Percentiles rank a stretch among this genome's conserved stretches.
These are phyloP conservation scores for Stomatorhinus walkeri DNA, from an alignment of 2,797 vertebrate genomes.

Conservation along the genomic window DNA sequence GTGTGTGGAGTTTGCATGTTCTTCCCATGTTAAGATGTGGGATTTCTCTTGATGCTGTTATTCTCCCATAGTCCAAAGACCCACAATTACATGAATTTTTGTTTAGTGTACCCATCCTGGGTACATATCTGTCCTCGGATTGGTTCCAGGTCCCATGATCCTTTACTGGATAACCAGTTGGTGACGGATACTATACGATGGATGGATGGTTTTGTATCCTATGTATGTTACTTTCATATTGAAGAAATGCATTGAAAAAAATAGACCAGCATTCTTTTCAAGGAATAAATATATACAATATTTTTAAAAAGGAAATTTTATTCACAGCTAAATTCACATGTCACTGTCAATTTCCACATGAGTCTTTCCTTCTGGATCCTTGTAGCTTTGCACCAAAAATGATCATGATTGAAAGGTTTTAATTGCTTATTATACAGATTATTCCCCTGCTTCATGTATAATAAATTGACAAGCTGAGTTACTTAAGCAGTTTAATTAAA, in stretches of 20 bases:
- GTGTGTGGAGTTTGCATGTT: neutral
- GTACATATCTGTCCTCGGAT: neutral
- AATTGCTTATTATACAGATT: neutral
- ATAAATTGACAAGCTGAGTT: neutral
- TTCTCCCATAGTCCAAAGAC: neutral
- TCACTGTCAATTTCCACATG: neutral
- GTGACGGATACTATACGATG: neutral
- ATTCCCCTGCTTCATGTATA: neutral
- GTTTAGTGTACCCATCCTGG: neutral
- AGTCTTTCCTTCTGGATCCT: neutral
- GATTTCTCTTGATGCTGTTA: neutral
- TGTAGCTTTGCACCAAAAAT: neutral
- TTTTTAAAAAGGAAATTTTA: neutral
- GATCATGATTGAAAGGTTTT: neutral
- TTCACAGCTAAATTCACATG: slow-evolving; percentile 1
- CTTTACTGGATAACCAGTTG: neutral
- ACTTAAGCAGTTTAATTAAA: neutral
- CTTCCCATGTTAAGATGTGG: neutral
- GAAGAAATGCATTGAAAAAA: slow-evolving; percentile 21
- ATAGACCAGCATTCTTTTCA: neutral
- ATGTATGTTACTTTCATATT: neutral
- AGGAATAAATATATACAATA: neutral
- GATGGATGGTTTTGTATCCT: neutral
- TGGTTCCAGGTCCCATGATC: neutral
- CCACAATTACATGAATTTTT: neutral